Percentiles rank a stretch among this genome's conserved stretches.
phyloP scores from a whole-genome alignment of 2,797 vertebrate species.

The Amniataba percoides region DNA sequence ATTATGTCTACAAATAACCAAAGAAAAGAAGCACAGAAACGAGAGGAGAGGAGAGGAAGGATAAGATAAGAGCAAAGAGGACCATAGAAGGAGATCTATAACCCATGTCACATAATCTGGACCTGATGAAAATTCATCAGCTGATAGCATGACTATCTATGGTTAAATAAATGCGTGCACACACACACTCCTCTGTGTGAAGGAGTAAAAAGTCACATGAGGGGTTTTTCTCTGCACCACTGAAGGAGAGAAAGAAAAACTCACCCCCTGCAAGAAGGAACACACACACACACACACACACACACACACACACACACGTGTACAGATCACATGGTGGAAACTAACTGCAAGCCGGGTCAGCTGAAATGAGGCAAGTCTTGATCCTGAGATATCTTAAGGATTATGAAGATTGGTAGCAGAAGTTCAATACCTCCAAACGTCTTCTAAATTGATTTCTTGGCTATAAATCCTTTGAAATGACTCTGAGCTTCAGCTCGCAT shows the following conservation, averaged over 20 bases:
- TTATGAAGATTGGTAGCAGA: neutral
- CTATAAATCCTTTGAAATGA: neutral
- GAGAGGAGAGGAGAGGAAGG: slow-evolving; percentile 27
- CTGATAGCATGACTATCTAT: slow-evolving; percentile 81
- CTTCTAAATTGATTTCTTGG: neutral
- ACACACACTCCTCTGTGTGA: slow-evolving; percentile 23
- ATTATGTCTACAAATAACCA: slow-evolving; percentile 66
- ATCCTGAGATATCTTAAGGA: slow-evolving; percentile 20
- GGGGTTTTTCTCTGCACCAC: slow-evolving; percentile 62
- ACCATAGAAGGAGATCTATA: slow-evolving; percentile 81
- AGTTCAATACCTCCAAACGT: neutral
- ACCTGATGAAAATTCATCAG: slow-evolving; percentile 72
- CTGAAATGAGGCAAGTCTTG: slow-evolving; percentile 11
- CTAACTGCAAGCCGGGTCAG: slow-evolving; percentile 41
- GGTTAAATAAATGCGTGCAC: slow-evolving; percentile 54
- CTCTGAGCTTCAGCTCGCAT: neutral
- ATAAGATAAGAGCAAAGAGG: slow-evolving; percentile 53
- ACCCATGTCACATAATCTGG: slow-evolving; percentile 72
- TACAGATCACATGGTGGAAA: slow-evolving; percentile 73
- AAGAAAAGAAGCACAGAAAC: slow-evolving; percentile 30
- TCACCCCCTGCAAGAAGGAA: slow-evolving; percentile 24
- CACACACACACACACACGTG: slow-evolving; percentile 26
- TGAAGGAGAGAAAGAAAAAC: slow-evolving; percentile 42
- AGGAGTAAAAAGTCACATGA: slow-evolving; percentile 62
- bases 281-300: slow-evolving; percentile 43